A percentile compares a stretch with the other conserved stretches of the same genome.
Evolutionary conservation across 2,113 vertebrate species (phyloP).

Genomic region (Silurus meridionalis): DNA sequence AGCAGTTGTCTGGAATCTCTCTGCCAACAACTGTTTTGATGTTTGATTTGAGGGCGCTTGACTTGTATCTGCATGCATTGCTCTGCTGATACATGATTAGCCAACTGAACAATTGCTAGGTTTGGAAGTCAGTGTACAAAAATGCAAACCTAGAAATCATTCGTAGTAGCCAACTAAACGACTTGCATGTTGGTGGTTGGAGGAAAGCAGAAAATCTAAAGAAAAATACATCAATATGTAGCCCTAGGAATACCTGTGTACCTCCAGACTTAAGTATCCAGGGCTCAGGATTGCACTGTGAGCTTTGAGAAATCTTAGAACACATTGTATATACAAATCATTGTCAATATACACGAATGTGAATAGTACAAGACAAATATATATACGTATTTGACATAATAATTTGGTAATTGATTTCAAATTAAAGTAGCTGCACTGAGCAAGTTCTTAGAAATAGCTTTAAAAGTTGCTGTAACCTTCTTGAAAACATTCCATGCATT

Average conservation of each 20-base stretch:
- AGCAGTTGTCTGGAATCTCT: neutral
- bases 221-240: neutral
- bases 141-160: neutral
- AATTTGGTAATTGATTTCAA: neutral
- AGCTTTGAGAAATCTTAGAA: neutral
- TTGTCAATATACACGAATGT: neutral
- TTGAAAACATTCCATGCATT: conserved; percentile 9
- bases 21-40: neutral
- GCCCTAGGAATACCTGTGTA: neutral
- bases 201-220: neutral
- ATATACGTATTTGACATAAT: too few relatives aligned
- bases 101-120: neutral
- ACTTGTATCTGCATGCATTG: neutral
- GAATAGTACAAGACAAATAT: neutral
- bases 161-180: neutral
- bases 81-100: neutral
- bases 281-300: neutral
- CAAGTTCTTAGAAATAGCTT: neutral
- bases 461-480: neutral
- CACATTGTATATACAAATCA: neutral
- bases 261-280: neutral
- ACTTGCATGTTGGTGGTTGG: neutral
- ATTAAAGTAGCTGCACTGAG: neutral
- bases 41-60: neutral
- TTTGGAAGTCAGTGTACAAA: neutral